These are phyloP conservation scores for Gorsachius goisagi DNA, from an alignment of 2,113 vertebrate species.

Conservation along the genomic window DNA sequence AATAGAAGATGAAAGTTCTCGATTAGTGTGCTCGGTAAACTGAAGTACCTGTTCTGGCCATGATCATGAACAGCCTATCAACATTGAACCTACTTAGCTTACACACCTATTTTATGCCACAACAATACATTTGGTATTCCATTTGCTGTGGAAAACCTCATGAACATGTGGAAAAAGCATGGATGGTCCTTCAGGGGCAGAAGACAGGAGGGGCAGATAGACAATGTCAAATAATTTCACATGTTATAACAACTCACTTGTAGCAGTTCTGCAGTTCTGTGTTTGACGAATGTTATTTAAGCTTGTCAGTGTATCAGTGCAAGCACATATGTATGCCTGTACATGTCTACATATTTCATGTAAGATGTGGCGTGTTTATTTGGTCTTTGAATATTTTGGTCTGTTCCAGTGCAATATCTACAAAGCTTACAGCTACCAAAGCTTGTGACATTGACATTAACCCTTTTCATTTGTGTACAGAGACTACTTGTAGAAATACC, in stretches of 20 bases:
- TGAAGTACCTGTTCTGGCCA: not conserved
- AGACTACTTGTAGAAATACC: not conserved
- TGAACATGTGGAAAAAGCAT: not conserved
- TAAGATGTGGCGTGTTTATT: not conserved
- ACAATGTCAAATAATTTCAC: not conserved
- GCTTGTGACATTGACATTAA: not conserved
- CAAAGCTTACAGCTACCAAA: not conserved
- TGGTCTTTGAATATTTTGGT: not conserved
- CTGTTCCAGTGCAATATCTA: not conserved
- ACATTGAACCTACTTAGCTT: not conserved
- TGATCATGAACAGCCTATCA: not conserved
- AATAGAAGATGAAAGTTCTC: not conserved
- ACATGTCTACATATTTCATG: not conserved
- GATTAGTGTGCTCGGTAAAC: not conserved
- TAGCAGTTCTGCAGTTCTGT: not conserved
- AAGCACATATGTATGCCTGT: not conserved
- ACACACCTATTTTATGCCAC: accelerated
- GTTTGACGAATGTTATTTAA: not conserved
- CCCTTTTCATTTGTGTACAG: not conserved
- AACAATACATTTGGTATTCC: not conserved
- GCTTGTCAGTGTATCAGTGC: not conserved
- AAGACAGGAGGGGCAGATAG: not conserved
- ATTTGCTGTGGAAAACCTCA: not conserved
- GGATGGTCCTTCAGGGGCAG: not conserved
- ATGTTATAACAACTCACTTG: not conserved